Evolutionary conservation across 2,113 vertebrate species (phyloP).

Genomic region (Trochalopteron elliotii): DNA sequence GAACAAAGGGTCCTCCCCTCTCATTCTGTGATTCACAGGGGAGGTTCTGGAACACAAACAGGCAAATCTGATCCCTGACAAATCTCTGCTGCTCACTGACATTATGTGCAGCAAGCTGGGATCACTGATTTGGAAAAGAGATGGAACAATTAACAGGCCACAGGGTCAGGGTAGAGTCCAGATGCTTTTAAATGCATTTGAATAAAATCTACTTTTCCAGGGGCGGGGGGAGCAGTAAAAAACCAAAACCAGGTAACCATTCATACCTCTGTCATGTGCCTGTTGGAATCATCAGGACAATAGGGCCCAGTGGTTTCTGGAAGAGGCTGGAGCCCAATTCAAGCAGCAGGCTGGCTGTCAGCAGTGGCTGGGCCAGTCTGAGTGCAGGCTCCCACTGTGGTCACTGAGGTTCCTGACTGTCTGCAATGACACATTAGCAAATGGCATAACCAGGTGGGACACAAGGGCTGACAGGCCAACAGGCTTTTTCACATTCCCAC

Average conservation of each 20-base stretch:
- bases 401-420: neutral
- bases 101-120: neutral
- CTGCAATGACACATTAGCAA: neutral
- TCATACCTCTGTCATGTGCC: fast-evolving
- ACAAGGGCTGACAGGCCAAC: neutral
- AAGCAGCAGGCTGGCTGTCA: neutral
- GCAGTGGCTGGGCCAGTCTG: neutral
- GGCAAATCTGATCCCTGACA: neutral
- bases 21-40: neutral
- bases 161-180: neutral
- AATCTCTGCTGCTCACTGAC: neutral
- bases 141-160: neutral
- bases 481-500: neutral
- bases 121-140: neutral
- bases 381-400: neutral
- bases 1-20: neutral
- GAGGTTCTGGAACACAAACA: neutral
- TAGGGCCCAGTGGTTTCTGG: fast-evolving
- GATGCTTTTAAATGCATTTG: neutral
- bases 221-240: too few relatives aligned
- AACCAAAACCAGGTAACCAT: neutral
- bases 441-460: neutral
- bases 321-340: neutral
- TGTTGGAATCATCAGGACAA: neutral
- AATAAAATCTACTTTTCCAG: neutral